Base-by-base conservation (phyloP, 2,797 vertebrate species). In the Lacerta viridis region DNA sequence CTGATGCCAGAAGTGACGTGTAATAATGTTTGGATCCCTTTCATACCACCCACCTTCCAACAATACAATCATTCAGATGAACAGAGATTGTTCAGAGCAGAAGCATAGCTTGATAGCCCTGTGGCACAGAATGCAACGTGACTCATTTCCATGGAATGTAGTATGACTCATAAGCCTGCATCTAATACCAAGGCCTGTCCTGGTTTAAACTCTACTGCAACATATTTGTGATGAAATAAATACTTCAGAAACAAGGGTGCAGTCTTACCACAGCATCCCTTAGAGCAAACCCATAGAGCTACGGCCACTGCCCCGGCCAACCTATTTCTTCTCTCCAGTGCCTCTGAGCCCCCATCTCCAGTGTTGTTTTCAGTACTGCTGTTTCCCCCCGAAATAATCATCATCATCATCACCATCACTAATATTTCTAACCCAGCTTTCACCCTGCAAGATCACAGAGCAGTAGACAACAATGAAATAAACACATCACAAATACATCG, bases 1-100 rank as follows among this genome's bases (percentile, higher is more conserved):
- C 80, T 89, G n/a, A 50, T 80, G 27, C 27, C 79, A 46, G 72
- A 83, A 81, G 27, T 88, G 66, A 29, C 79, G 2, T 1, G 29
- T 36, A 68, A 39, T 86, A 9, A 79, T 88, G 17, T 0, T 3
- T 85, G 68, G 41, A 72, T 84, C 89, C 13, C 75, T 59, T 66
- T 91, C 36, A n/a, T 74, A 76, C 66, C 11, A 88, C n/a, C 13
- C 0, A 1, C 39, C 23, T 85, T 9, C 7, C 87, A 29, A 39
- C 9, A 39, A 66, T 25, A 17, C 41, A n/a, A 3, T 0, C 0
- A 0, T 85, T 90, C n/a, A 39, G 36, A 76, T 88, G 36, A 91
- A 36, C 59, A 72, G 9, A 78, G 61, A 8, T 74, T 84, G 36
- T 55, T 85, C 88, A 76, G 82, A 92, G 9, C n/a, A 90, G 46